Base-by-base conservation (phyloP, 2,888 invertebrate species). In the Trissoscelio sp. region DNA sequence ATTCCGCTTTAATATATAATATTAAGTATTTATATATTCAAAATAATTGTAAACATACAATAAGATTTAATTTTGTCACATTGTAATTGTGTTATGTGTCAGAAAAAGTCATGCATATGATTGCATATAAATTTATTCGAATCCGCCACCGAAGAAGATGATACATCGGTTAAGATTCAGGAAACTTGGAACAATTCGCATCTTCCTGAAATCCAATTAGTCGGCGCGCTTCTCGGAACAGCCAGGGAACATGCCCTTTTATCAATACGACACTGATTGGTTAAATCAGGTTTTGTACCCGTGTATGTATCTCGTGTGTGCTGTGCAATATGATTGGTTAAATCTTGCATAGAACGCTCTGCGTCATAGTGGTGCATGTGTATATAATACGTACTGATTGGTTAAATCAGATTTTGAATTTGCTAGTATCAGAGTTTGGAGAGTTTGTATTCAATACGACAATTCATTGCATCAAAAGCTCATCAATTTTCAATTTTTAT, bases 211-310 rank as follows among this genome's bases (percentile, higher is more conserved):
- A 81, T 55, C 60, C 69, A 79, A 81, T 83, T 83, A 81, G 66
- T 69, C 20, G n/a, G 11, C 20, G 55, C 37, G 37, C 34, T 53
- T 62, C 55, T 69, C 20, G 57, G 46, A 62, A 57, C 64, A 39
- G 62, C 44, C 14, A 44, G 58, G 18, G n/a, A 57, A 53, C 67
- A 11, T 58, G 46, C 18, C 48, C 74, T 82, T 84, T 84, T 83
- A 79, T 67, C 82, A 81, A 79, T 82, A 79, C 67, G 57, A 42
- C 48, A 53, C 74, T 79, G 81, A 84, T 83, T 84, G 79, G 67
- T 75, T 83, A 69, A 81, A 84, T 84, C 79, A 72, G 62, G 73
- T 82, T 82, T 79, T 77, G 66, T 55, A 28, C 57, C 51, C 44
- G 51, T 57, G 31, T 69, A 39, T 46, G 44, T 67, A 18, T 60